Conservation (phyloP, 2,797 vertebrate genomes). For the Prunella strophiata region DNA sequence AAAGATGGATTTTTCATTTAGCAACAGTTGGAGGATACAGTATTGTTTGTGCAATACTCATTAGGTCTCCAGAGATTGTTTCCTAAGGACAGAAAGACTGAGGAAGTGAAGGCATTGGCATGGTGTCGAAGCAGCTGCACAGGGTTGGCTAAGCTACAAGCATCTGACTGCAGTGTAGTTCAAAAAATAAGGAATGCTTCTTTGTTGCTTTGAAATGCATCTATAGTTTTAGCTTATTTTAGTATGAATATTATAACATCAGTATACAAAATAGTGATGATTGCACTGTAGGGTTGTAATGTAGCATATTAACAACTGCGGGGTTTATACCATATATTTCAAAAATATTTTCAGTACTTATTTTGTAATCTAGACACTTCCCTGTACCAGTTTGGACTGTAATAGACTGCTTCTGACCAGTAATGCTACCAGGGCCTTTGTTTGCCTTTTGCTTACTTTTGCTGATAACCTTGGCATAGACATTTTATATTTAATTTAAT, state of each 20-base stretch:
- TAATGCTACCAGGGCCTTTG: not conserved
- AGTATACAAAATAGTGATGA: not conserved
- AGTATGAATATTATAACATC: not conserved
- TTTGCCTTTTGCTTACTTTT: not conserved
- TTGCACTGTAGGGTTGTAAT: not conserved
- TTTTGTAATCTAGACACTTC: not conserved
- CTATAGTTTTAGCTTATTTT: slow-evolving; percentile 10
- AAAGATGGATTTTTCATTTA: slow-evolving; percentile 19
- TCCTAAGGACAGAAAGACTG: not conserved
- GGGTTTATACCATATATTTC: accelerated
- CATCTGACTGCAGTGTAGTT: slow-evolving; percentile 10
- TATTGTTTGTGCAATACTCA: slow-evolving; percentile 33
- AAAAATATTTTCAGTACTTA: not conserved
- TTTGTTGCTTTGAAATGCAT: slow-evolving; percentile 33
- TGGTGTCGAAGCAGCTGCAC: slow-evolving; percentile 34
- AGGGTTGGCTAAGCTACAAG: slow-evolving; percentile 41
- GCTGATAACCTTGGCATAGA: not conserved
- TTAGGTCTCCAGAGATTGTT: slow-evolving; percentile 40
- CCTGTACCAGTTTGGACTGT: not conserved
- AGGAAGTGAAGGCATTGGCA: slow-evolving; percentile 56
- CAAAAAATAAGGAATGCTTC: not conserved
- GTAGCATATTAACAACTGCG: not conserved
- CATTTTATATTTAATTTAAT: not conserved
- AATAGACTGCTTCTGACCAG: not conserved
- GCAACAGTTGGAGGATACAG: not conserved